Evolutionary conservation across 2,797 vertebrate species (phyloP).

Genomic region (Nyctibius grandis): DNA sequence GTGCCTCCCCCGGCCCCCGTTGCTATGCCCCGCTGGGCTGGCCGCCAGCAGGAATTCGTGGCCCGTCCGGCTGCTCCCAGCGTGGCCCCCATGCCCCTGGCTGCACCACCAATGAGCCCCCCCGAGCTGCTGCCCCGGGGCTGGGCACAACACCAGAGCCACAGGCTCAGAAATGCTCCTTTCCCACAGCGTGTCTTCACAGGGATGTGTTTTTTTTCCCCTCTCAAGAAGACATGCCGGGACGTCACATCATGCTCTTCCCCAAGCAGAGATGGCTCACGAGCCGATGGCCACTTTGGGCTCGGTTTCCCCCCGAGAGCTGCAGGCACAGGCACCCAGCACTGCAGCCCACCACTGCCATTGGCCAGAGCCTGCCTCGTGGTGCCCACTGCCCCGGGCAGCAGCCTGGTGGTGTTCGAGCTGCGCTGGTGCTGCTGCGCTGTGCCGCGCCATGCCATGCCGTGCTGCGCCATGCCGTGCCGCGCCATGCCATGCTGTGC

Average conservation of each 20-base stretch:
- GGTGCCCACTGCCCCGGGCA: background rate
- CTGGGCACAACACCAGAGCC: background rate
- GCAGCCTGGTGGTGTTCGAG: fast-evolving
- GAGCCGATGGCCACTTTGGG: fast-evolving
- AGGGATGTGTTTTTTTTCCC: background rate
- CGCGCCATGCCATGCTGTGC: background rate
- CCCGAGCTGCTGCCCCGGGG: background rate
- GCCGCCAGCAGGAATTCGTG: slow-evolving; percentile 21
- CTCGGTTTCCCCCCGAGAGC: background rate
- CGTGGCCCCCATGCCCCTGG: background rate
- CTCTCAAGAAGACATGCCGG: background rate
- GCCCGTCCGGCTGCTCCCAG: slow-evolving; percentile 22
- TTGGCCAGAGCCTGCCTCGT: background rate
- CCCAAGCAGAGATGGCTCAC: background rate
- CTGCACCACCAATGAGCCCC: background rate
- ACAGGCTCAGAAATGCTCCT: background rate
- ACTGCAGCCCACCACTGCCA: background rate
- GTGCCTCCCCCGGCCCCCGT: slow-evolving; percentile 10
- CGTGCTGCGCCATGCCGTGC: fast-evolving
- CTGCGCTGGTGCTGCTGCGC: background rate
- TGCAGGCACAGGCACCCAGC: background rate
- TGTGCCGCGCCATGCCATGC: background rate
- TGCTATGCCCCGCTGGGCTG: slow-evolving; percentile 46
- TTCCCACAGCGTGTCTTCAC: background rate
- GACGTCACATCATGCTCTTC: background rate